These are phyloP conservation scores for Podargus strigoides DNA, from an alignment of 2,797 vertebrate species.

Conservation along the genomic window DNA sequence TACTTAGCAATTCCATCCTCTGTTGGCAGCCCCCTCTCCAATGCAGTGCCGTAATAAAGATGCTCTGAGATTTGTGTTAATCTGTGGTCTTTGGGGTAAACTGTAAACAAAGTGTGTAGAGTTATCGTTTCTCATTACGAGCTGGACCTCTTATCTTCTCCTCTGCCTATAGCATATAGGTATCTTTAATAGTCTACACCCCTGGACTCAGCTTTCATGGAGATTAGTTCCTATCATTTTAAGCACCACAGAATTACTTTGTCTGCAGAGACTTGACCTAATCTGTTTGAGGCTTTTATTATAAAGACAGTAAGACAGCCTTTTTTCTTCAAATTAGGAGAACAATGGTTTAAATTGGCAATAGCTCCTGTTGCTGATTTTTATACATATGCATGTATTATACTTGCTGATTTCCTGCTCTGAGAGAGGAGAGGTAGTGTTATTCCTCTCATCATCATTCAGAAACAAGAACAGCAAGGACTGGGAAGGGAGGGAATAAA, in stretches of 20 bases:
- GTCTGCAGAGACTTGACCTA: conserved; percentile 70
- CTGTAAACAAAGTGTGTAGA: conserved; percentile 69
- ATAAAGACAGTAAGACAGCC: conserved; percentile 32
- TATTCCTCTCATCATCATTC: background rate
- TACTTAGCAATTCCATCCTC: conserved; percentile 76
- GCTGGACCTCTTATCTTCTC: conserved; percentile 62
- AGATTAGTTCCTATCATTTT: conserved; percentile 69
- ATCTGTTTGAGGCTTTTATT: conserved; percentile 63
- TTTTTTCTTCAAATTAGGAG: conserved; percentile 60
- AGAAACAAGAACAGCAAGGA: background rate
- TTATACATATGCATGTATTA: conserved; percentile 21
- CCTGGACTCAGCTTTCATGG: conserved; percentile 55
- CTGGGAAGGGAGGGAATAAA: background rate
- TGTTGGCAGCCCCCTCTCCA: conserved; percentile 56
- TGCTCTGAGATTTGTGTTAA: conserved; percentile 71
- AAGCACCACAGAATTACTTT: conserved; percentile 65
- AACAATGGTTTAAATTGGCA: conserved; percentile 47
- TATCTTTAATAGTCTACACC: conserved; percentile 62
- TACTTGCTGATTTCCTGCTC: conserved; percentile 38
- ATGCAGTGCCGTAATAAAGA: conserved; percentile 69
- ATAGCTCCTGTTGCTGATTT: conserved; percentile 57
- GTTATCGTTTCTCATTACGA: conserved; percentile 72
- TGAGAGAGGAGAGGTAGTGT: background rate
- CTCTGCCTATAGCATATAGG: conserved; percentile 55
- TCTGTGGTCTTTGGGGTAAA: conserved; percentile 74